phyloP scores from a whole-genome alignment of 2,888 invertebrate species.

The Gastracanthus pulcherrimus region DNA sequence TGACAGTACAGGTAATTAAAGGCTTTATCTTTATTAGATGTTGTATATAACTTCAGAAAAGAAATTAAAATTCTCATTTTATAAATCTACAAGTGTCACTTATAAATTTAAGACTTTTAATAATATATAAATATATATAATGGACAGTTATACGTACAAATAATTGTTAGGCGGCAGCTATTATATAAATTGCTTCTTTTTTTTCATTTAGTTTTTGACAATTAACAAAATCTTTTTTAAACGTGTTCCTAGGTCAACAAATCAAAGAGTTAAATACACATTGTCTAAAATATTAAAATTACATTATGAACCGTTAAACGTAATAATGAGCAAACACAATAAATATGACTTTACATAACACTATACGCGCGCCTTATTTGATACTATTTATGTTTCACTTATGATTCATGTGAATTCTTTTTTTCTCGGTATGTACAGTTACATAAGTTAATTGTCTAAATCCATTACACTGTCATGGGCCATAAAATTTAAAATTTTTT shows the following conservation, averaged over 20 bases:
- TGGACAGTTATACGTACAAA: too few relatives aligned
- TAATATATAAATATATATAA: too few relatives aligned
- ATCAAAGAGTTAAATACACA: too few relatives aligned
- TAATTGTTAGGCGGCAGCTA: too few relatives aligned
- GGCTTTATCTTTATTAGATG: neutral
- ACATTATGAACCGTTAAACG: neutral
- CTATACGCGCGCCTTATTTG: neutral
- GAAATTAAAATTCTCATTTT: neutral
- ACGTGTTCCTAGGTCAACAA: too few relatives aligned
- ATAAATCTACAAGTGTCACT: neutral
- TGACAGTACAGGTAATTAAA: too few relatives aligned
- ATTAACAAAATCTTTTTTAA: too few relatives aligned
- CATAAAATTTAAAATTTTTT: neutral
- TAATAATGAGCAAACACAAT: constrained; percentile 23
- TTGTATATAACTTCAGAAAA: neutral
- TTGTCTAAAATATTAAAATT: neutral
- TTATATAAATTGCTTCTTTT: too few relatives aligned
- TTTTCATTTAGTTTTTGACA: too few relatives aligned
- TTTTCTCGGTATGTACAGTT: neutral
- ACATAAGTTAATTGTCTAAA: neutral
- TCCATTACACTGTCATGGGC: neutral
- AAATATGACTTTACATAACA: constrained; percentile 35
- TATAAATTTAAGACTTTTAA: too few relatives aligned
- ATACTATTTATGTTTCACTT: neutral
- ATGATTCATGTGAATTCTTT: constrained; percentile 11